These are phyloP conservation scores for Mesorhabditis belari DNA, from an alignment of 2,888 invertebrate species.

Conservation along the genomic window DNA sequence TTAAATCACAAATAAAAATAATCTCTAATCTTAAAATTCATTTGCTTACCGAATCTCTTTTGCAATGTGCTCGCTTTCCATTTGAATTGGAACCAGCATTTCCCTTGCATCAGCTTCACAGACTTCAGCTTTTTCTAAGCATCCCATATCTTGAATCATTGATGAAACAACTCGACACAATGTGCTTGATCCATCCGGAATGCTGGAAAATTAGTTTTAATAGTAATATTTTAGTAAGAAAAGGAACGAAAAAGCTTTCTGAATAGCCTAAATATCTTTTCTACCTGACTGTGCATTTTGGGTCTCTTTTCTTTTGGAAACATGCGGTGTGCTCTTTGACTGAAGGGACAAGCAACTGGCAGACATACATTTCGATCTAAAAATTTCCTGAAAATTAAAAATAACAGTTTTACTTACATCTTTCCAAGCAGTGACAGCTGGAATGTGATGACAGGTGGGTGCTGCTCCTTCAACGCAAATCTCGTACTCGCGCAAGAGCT, in stretches of 20 bases:
- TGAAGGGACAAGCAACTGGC: slow-evolving; percentile 46
- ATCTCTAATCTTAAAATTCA: no score
- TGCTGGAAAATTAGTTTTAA: neutral
- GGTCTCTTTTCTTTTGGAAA: slow-evolving; percentile 20
- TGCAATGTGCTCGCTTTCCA: slow-evolving; percentile 39
- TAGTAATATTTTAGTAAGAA: no score
- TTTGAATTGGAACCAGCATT: slow-evolving; percentile 39
- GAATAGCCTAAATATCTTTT: neutral
- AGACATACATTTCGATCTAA: slow-evolving; percentile 39
- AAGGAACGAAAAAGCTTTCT: neutral
- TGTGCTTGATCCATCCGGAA: slow-evolving; percentile 7
- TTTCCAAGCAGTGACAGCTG: slow-evolving; percentile 25
- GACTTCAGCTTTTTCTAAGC: slow-evolving; percentile 10
- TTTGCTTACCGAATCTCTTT: slow-evolving; percentile 28
- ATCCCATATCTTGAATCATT: slow-evolving; percentile 10
- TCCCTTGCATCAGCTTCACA: slow-evolving; percentile 29
- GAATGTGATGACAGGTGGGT: slow-evolving; percentile 24
- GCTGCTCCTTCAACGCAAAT: slow-evolving; percentile 34
- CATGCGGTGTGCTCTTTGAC: slow-evolving; percentile 40
- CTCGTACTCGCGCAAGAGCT: slow-evolving; percentile 30
- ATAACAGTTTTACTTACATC: slow-evolving; percentile 11
- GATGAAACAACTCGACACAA: slow-evolving; percentile 12
- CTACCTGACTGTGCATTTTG: slow-evolving; percentile 20
- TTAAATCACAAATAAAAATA: neutral
- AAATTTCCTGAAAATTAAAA: neutral